Conservation (phyloP, 2,113 vertebrate species). For the Myiozetetes cayanensis region DNA sequence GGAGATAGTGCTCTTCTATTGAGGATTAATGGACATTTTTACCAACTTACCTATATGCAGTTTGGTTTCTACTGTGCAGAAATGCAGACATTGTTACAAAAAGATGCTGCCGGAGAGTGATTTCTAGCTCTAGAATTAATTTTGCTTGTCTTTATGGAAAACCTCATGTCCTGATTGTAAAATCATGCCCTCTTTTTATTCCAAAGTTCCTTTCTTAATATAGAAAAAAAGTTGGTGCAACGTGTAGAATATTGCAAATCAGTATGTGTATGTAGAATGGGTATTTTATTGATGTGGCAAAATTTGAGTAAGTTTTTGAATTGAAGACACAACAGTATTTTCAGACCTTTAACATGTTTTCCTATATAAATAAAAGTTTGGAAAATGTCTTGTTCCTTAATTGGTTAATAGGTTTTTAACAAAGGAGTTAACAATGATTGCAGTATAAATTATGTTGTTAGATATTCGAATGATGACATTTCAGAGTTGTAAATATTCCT, state of each 20-base stretch:
- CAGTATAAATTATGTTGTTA: neutral
- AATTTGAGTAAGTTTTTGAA: neutral
- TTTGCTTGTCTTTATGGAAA: neutral
- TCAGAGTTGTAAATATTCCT: neutral
- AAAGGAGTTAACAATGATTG: neutral
- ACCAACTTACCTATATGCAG: neutral
- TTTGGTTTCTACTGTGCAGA: neutral
- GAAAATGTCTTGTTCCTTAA: neutral
- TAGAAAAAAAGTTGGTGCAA: neutral
- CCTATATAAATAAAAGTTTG: neutral
- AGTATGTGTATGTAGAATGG: neutral
- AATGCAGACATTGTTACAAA: neutral
- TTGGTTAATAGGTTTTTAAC: neutral
- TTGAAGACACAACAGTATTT: neutral
- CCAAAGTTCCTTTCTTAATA: neutral
- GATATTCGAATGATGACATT: neutral
- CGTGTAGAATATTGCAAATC: neutral
- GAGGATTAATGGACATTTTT: neutral
- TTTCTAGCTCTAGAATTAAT: neutral
- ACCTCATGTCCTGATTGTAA: neutral
- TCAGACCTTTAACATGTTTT: neutral
- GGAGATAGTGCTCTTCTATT: neutral
- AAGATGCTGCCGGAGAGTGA: neutral
- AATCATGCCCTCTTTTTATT: neutral
- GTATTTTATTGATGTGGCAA: neutral